Evolutionary conservation across 2,113 vertebrate genomes (phyloP).

Genomic region (Cyanoliseus patagonus): DNA sequence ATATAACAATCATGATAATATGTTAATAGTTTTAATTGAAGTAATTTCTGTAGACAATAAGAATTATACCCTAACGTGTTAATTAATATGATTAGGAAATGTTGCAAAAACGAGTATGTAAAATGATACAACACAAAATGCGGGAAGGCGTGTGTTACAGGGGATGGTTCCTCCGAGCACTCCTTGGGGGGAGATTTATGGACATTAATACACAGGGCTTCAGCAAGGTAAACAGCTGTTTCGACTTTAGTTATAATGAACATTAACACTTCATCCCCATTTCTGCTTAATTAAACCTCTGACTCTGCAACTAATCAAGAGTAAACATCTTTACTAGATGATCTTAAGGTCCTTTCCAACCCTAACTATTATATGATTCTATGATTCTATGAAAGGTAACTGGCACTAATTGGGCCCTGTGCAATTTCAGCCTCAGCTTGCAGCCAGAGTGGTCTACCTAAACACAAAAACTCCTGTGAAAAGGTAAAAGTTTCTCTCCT

Average conservation of each 20-base stretch:
- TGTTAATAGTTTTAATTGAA: slow-evolving; percentile 64
- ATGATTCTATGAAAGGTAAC: neutral
- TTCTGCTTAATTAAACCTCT: slow-evolving; percentile 65
- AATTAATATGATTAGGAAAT: slow-evolving; percentile 54
- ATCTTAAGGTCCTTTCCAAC: no score
- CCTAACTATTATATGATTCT: no score
- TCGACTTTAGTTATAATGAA: slow-evolving; percentile 57
- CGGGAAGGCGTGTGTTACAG: neutral
- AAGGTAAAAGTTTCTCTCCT: neutral
- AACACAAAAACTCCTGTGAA: neutral
- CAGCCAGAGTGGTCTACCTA: neutral
- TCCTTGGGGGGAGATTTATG: slow-evolving; percentile 44
- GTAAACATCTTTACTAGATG: neutral
- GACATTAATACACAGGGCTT: neutral
- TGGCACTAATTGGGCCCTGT: slow-evolving; percentile 36
- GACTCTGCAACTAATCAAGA: slow-evolving; percentile 31
- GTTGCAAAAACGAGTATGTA: slow-evolving; percentile 15
- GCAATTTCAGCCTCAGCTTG: slow-evolving; percentile 27
- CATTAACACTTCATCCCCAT: slow-evolving; percentile 46
- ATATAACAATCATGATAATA: slow-evolving; percentile 41
- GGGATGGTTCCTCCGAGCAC: neutral
- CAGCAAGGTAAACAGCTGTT: slow-evolving; percentile 54
- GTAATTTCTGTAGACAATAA: slow-evolving; percentile 63
- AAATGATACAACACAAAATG: neutral
- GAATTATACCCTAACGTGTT: slow-evolving; percentile 57